phyloP scores from a whole-genome alignment of 2,797 vertebrate species.

The Muscicapa comitata region DNA sequence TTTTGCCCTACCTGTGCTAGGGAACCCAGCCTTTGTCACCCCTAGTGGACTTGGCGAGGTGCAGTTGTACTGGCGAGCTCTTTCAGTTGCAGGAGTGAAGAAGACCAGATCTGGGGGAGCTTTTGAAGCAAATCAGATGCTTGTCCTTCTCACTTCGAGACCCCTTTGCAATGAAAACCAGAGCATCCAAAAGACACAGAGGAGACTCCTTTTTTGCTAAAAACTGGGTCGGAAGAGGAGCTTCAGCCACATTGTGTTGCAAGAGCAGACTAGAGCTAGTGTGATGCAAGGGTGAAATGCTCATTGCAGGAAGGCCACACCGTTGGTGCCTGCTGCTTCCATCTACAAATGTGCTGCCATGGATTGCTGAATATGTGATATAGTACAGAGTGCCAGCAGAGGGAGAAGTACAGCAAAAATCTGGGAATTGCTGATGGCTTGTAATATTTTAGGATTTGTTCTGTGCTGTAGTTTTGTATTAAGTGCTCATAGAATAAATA shows the following conservation, averaged over 20 bases:
- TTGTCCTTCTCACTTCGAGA: not conserved
- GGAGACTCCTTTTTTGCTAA: not conserved
- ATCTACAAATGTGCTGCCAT: not conserved
- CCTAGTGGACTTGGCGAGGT: not conserved
- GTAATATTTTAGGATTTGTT: not conserved
- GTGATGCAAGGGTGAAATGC: not conserved
- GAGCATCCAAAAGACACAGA: not conserved
- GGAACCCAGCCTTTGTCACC: not conserved
- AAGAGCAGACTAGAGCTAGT: not conserved
- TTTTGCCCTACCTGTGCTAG: not conserved
- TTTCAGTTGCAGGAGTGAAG: not conserved
- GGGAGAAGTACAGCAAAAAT: not conserved
- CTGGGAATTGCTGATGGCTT: not conserved
- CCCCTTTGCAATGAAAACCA: not conserved
- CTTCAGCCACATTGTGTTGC: not conserved
- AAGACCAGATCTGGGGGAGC: not conserved
- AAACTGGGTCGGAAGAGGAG: not conserved
- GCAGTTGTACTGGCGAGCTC: not conserved
- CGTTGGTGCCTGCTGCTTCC: not conserved
- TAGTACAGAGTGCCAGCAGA: not conserved
- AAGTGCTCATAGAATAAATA: not conserved
- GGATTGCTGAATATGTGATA: not conserved
- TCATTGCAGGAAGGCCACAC: fast-evolving
- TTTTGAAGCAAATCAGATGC: not conserved
- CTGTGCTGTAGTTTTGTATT: not conserved